phyloP scores from a whole-genome alignment of 1,140 invertebrate species.

The Brachionus asplanchnoidis region DNA sequence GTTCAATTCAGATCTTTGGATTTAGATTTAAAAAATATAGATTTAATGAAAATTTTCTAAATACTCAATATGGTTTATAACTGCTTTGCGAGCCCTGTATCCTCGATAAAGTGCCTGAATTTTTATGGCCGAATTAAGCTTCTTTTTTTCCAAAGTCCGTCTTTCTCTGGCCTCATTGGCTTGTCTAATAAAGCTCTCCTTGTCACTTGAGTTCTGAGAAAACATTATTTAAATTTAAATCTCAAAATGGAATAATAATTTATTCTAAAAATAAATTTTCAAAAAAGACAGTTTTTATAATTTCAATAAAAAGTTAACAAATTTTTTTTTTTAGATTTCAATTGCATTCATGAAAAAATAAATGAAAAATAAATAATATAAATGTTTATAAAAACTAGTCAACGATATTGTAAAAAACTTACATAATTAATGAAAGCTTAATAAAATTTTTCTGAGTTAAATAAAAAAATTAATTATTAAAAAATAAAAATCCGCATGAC shows the following conservation, averaged over 20 bases:
- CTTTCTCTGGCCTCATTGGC: conserved; percentile 19
- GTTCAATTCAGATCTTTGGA: background rate
- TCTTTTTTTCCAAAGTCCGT: conserved; percentile 1
- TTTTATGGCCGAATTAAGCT: background rate
- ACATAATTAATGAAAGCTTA: too few species aligned
- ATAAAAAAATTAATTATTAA: background rate
- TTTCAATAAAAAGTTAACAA: conserved; percentile 25
- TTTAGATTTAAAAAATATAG: background rate
- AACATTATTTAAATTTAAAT: background rate
- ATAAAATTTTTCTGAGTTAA: too few species aligned
- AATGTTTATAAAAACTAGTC: too few species aligned
- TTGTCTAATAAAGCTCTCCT: conserved; percentile 20
- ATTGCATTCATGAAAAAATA: too few species aligned
- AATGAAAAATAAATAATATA: too few species aligned
- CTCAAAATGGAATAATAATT: background rate
- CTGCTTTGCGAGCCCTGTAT: background rate
- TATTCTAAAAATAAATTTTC: background rate
- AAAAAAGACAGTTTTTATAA: background rate
- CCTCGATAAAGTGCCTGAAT: conserved; percentile 16
- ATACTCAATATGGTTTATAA: background rate
- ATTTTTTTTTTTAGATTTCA: background rate
- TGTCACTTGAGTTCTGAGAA: background rate
- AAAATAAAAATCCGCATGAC: too few species aligned
- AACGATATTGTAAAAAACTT: too few species aligned
- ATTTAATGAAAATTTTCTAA: background rate